phyloP scores from a whole-genome alignment of 2,113 vertebrate species.

The Ursus arctos region DNA sequence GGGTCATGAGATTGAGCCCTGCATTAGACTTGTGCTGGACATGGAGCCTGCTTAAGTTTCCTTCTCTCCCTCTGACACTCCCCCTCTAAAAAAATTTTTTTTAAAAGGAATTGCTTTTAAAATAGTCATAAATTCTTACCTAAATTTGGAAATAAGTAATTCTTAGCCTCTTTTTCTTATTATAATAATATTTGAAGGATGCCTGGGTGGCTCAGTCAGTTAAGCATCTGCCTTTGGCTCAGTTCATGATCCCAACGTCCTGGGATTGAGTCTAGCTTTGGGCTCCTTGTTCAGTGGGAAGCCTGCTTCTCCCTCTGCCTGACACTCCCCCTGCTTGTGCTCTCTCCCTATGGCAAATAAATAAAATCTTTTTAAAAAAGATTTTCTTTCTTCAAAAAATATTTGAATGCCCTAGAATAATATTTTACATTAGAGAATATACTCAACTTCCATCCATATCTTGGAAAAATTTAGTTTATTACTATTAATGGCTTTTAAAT shows the following conservation, averaged over 20 bases:
- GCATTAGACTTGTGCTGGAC: not conserved
- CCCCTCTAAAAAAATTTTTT: not conserved
- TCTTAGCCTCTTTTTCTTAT: not conserved
- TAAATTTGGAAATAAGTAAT: not conserved
- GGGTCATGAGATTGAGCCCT: not conserved
- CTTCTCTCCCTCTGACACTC: not conserved
- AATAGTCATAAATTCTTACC: conserved; percentile 18
- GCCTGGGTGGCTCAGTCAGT: no score
- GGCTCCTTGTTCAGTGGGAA: not conserved
- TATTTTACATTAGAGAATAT: not conserved
- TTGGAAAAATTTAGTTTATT: not conserved
- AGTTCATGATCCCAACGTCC: no score
- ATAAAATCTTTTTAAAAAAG: no score
- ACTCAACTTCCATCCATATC: not conserved
- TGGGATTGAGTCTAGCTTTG: no score
- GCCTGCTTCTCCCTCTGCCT: not conserved
- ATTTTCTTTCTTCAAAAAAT: not conserved
- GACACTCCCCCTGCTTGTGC: not conserved
- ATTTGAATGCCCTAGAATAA: not conserved
- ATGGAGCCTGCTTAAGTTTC: not conserved
- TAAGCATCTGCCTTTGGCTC: no score
- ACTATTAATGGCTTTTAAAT: not conserved
- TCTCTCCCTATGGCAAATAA: not conserved
- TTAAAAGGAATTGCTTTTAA: not conserved
- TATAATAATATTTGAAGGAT: not conserved